Evolutionary conservation across 2,113 vertebrate species (phyloP), one percentile per base, ranked within the genome.

Genomic region (Pluvianellus socialis): DNA sequence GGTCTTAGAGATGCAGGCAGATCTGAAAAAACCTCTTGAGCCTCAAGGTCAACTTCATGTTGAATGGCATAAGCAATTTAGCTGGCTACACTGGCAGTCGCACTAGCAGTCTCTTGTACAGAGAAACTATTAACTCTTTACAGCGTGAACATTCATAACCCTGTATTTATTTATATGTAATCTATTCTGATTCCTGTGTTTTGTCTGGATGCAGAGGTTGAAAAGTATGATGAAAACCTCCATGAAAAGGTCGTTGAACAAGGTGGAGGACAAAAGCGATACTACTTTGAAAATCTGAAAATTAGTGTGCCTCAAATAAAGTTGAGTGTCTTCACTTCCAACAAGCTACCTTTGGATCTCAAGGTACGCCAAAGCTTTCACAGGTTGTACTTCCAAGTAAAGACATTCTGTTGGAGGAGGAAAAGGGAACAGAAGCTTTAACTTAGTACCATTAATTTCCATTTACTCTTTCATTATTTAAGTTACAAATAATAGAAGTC

Each of bases 201-300:
- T 56, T 96, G 20, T 79, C 94, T 97, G 90, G 38, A 83, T 88
- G 47, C 97, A 99, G 99, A 99, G 91, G 98, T 99, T 89, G 99
- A 99, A 97, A 99, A 98, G 55, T 98, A 99, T 56, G 99, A 99
- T 80, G 99, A 99, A 94, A 99, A 98, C 96, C 97, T 99, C 35
- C 98, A 99, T 2, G 99, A 99, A 86, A 99, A 98, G 95, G 96
- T 97, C 12, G 98, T 66, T 3, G 98, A 99, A 76, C 98, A 99
- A 30, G 81, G 97, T 0, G 98, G 98, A 59, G 96, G 96, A 16
- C 98, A 97, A 7, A 98, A 98, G 72, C 98, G 98, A 7, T 99
- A 99, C 96, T 99, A 99, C 96, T 99, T 99, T 97, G 99, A 99
- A 97, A 99, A 99, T 90, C 98, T 99, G 90, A 99, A 99, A 97